Evolutionary conservation across 2,113 vertebrate species (phyloP), one percentile per base, ranked within the genome.

Genomic region (Phrynosoma platyrhinos): DNA sequence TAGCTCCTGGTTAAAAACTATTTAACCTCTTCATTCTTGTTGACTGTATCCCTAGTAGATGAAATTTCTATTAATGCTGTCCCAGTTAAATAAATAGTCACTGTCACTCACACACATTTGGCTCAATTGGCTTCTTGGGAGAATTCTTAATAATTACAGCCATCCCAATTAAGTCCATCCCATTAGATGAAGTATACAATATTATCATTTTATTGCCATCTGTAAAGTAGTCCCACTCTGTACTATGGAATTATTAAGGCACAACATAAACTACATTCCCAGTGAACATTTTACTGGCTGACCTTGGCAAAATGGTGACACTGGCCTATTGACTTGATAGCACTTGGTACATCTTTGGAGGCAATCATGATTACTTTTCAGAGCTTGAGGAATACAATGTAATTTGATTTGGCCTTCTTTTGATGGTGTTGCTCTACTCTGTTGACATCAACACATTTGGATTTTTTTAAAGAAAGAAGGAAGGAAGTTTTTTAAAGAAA

Each of bases 71-170:
- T 95, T 95, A 94, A 91, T 93, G 93, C 92, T 81, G 91, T 90
- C 94, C 94, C 94, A 94, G 91, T 95, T 95, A 95, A 95, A 94
- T 94, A 95, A 62, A 92, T 94, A 93, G 92, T 94, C 94, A 95
- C 91, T 94, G 95, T 94, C 95, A 96, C 95, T 95, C 95, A 95
- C 93, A 94, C 94, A 90, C 93, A 93, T 95, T 95, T 92, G 74
- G 91, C 93, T 94, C 93, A 95, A 96, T 96, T 93, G 94, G 94
- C 95, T 96, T 96, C 95, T 94, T 96, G 95, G 95, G 95, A 96
- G 91, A 94, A 94, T 93, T 94, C 94, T 96, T 96, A 96, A 96
- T 96, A 96, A 96, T 47, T 94, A 93, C 91, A 95, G 93, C 94
- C 91, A 87, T 95, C 94, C 94, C 95, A 95, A 96, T 96, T 95